Evolutionary conservation across 2,888 invertebrate species (phyloP), one percentile per base, ranked within the genome.

Genomic region (Cheilosia impressa): DNA sequence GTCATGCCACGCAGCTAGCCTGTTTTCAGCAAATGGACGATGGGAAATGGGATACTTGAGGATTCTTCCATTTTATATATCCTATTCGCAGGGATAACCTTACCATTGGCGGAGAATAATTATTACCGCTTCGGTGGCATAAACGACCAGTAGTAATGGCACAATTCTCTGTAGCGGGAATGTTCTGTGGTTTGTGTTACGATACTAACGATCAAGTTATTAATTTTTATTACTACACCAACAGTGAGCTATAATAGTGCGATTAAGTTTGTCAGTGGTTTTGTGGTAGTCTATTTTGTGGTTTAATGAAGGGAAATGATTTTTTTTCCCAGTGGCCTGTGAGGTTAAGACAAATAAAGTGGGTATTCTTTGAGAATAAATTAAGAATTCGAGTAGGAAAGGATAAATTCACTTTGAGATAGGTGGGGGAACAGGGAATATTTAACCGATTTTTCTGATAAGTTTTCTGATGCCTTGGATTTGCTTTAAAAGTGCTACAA

Each of bases 201-300:
- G 45, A 77, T 71, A 68, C 71, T 83, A 73, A 83, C 72, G 62
- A 78, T 78, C 55, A 68, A 78, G 83, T 83, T 83, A 83, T 83
- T 83, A 83, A 83, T 83, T 83, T 83, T 83, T 83, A 83, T 83
- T 73, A 57, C 73, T 63, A 13, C 58, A 52, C 81, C 69, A 52
- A 38, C 58, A 65, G 55, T 50, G 58, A 75, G 77, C 45, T 52
- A 53, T 71, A 77, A 82, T 82, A 57, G 82, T 72, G 71, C 65
- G 63, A 71, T 76, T 82, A 80, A 66, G 73, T 68, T 75, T 81
- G 75, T 81, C 63, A 66, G 82, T 65, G 76, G 76, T 66, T 72
- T 65, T 75, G 65, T 75, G 55, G 24, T 17, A 24, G 19, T 19
- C 52, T 47, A 13, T n/a, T 22, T 45, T 13, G 69, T 38, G 58